Conservation (phyloP, 2,888 invertebrate genomes). For the Desoria tigrina region DNA sequence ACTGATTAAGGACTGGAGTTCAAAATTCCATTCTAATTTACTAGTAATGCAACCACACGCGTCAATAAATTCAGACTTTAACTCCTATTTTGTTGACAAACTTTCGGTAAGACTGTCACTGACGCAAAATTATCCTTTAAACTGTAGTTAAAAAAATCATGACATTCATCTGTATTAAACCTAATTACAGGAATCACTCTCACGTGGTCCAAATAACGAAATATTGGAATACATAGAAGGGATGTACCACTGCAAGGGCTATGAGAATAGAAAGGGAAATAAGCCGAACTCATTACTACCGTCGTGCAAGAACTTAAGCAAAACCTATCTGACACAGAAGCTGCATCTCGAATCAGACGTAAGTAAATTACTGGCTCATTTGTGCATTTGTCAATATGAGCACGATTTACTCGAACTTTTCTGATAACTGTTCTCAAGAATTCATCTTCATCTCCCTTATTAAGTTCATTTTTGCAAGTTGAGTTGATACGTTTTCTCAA, state of each 20-base stretch:
- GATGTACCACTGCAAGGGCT: slow-evolving; percentile 53
- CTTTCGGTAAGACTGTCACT: slow-evolving; percentile 47
- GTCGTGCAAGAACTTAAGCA: slow-evolving; percentile 50
- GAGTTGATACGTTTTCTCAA: too few relatives aligned
- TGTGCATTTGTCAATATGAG: neutral
- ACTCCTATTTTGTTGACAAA: slow-evolving; percentile 51
- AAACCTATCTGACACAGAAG: slow-evolving; percentile 45
- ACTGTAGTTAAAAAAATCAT: neutral
- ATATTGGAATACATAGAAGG: slow-evolving; percentile 53
- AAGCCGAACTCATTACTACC: slow-evolving; percentile 27
- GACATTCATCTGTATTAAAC: too few relatives aligned
- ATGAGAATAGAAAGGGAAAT: slow-evolving; percentile 17
- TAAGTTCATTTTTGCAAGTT: too few relatives aligned
- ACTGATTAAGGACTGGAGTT: slow-evolving; percentile 48
- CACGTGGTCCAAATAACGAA: slow-evolving; percentile 30
- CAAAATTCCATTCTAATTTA: slow-evolving; percentile 48
- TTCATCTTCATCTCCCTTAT: too few relatives aligned
- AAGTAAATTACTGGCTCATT: slow-evolving; percentile 30
- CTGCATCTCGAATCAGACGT: slow-evolving; percentile 54
- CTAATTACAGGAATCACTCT: slow-evolving; percentile 19
- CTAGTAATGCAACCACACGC: slow-evolving; percentile 52
- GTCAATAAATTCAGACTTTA: slow-evolving; percentile 53
- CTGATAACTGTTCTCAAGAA: neutral
- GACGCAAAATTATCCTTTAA: slow-evolving; percentile 5
- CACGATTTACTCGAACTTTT: neutral